phyloP scores from a whole-genome alignment of 2,888 invertebrate species.

The Minunthozetes semirufus region DNA sequence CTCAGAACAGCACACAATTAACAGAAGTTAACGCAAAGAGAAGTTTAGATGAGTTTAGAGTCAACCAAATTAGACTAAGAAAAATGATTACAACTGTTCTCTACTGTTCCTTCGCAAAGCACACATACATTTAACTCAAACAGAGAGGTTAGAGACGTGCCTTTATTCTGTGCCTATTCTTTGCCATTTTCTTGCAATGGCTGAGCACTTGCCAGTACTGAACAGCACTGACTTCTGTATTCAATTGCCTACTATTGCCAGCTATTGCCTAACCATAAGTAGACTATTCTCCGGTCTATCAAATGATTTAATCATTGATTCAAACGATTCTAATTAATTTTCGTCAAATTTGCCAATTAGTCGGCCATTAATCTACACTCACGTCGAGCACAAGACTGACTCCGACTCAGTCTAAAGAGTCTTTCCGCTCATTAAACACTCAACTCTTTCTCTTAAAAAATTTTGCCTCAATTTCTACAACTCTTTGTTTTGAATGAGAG shows the following conservation, averaged over 20 bases:
- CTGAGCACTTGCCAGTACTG: neutral
- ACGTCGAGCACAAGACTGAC: neutral
- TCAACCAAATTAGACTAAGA: neutral
- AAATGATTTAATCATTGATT: slow-evolving; percentile 2
- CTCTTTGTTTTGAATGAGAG: neutral
- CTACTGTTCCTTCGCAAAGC: neutral
- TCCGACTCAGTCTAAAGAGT: neutral
- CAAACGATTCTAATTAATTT: slow-evolving; percentile 24
- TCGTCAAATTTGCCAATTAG: slow-evolving; percentile 17
- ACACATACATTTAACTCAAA: neutral
- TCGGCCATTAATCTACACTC: slow-evolving; percentile 22
- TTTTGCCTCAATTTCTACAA: neutral
- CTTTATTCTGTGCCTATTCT: too few relatives aligned
- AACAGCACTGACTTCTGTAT: neutral
- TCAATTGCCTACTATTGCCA: neutral
- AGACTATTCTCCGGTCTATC: slow-evolving; percentile 3
- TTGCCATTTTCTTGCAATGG: neutral
- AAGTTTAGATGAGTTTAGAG: neutral
- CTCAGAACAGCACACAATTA: neutral
- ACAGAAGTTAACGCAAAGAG: neutral
- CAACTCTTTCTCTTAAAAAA: neutral
- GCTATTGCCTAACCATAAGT: neutral
- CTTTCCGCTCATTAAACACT: slow-evolving; percentile 19
- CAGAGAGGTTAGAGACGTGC: neutral
- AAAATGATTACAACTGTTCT: neutral